Base-by-base conservation (phyloP, 2,888 invertebrate species). In the Lordiphosa andalusiaca region DNA sequence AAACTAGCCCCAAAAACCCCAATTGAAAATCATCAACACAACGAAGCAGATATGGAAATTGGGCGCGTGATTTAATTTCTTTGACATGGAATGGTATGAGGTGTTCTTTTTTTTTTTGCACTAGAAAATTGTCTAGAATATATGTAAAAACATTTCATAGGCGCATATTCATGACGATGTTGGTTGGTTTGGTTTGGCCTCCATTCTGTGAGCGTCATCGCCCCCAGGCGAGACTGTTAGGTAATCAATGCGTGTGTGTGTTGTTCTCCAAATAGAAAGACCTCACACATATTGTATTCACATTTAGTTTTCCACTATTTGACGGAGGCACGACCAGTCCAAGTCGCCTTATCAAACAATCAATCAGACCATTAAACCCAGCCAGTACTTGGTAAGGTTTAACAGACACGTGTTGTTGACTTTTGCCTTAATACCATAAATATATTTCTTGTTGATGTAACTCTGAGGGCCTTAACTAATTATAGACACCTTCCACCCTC, bases 131-230 rank as follows among this genome's bases (percentile, higher is more conserved):
- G 53, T 53, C 61, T 39, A 36, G 25, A 25, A 21, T 37, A 23
- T 37, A 23, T 39, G 44, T 46, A 25, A 10, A n/a, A 23, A 13
- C 4, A 63, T 69, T 55, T 50, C 50, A 68, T 55, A 53, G 40
- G 56, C 38, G 73, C 52, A 63, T 67, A 60, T 65, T 71, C 59
- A 60, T 68, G 72, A 54, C 69, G 67, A 38, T 40, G 48, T 30
- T 30, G 30, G 57, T 55, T 73, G 81, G 71, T 75, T 55, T 73
- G 81, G 71, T 75, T 72, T 57, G 60, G 51, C 49, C 51, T 53
- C 16, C 9, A 21, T 33, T n/a, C 30, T 33, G 38, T 39, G 37
- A 36, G 64, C 74, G 81, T 73, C 71, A 75, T 55, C 33, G 35
- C 12, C 19, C 25, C 39, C 33, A 16, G n/a, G 23, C 6, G 42